Conservation (phyloP, 2,113 vertebrate genomes). For the Bujurquina vittata region DNA sequence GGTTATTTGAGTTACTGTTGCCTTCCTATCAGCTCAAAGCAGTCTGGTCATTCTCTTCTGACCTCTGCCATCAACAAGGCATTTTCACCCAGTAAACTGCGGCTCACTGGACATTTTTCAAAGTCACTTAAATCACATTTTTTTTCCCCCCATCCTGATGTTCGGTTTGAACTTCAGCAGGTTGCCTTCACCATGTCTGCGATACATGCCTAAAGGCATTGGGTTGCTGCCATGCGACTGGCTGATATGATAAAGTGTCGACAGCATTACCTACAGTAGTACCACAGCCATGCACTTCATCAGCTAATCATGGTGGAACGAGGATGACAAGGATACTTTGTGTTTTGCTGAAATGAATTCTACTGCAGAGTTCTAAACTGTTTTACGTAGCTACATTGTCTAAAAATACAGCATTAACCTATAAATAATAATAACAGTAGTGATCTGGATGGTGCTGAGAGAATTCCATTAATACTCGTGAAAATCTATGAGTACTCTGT, state of each 20-base stretch:
- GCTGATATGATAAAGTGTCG: background rate
- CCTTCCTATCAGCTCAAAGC: no score
- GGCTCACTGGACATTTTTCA: no score
- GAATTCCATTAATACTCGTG: background rate
- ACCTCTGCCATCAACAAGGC: no score
- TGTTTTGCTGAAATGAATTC: background rate
- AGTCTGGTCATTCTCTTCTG: no score
- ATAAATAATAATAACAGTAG: background rate
- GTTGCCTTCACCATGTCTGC: background rate
- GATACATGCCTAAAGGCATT: background rate
- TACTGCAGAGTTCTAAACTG: background rate
- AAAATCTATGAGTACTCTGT: fast-evolving
- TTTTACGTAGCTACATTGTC: background rate
- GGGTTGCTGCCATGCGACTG: background rate
- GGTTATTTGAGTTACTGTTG: no score
- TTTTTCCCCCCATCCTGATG: no score
- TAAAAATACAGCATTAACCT: background rate
- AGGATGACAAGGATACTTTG: background rate
- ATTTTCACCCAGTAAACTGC: no score
- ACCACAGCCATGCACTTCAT: background rate
- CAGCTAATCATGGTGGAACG: background rate
- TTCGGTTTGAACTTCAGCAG: background rate
- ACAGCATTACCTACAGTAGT: no score
- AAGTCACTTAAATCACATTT: no score
- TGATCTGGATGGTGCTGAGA: background rate